Evolutionary conservation across 2,797 vertebrate species (phyloP), one percentile per base, ranked within the genome.

Genomic region (Parotocinclus haroldoi): DNA sequence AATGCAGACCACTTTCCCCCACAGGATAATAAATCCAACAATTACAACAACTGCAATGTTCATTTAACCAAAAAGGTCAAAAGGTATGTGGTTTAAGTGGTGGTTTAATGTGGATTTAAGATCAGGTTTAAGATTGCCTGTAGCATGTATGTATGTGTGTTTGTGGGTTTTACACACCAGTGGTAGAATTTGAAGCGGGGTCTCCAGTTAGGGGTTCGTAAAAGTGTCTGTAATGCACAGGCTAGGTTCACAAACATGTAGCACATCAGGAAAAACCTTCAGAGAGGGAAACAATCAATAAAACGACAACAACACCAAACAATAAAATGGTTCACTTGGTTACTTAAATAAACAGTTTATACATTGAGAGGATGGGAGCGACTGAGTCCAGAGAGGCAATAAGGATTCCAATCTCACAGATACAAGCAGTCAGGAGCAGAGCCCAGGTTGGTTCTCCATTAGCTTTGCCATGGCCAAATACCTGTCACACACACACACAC

Each of bases 241-340:
- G 96, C 96, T 88, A 99, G 81, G 86, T 99, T 99, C 78, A 99
- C 96, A 18, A 99, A 99, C 96, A 99, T 96, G 88, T 99, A 99
- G 84, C 96, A 99, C 96, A 99, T 99, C 79, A 99, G 85, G 86
- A 99, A 99, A 79, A 99, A 99, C 96, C 96, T 99, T 81, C 12
- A 55, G n/a, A 64, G 6, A 49, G n/a, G 0, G 11, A 64, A 40
- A 45, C 0, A 10, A n/a, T 49, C 14, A n/a, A n/a, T 2, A 49
- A 49, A n/a, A 4, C 4, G 44, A 37, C 10, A 51, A 16, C 1
- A 11, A 37, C 38, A n/a, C 0, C 44, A 14, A 13, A 13, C 17
- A 50, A 16, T 62, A 51, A 10, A 40, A n/a, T n/a, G n/a, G n/a
- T n/a, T 7, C 6, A 45, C n/a, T 10, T 46, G 3, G 18, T 27